phyloP scores from a whole-genome alignment of 2,797 vertebrate species.

The Dermochelys coriacea region DNA sequence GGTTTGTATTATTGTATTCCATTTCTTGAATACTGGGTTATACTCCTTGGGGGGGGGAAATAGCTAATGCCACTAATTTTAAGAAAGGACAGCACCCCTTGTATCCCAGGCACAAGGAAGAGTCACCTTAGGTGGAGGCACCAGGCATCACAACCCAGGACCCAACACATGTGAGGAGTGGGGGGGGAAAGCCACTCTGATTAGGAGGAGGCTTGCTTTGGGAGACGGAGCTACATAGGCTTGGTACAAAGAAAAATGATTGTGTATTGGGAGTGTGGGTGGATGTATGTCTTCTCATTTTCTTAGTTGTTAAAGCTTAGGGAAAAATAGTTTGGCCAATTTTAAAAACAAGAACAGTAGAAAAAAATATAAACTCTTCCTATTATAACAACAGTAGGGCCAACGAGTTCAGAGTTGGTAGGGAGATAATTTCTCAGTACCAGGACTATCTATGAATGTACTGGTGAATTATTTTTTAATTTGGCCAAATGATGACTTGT shows the following conservation, averaged over 20 bases:
- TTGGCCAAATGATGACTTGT: neutral
- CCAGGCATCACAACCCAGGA: no score
- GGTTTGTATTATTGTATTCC: neutral
- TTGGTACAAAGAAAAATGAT: slow-evolving; percentile 12
- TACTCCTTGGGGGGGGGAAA: neutral
- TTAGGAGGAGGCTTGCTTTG: neutral
- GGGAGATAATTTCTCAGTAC: neutral
- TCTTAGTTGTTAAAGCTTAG: neutral
- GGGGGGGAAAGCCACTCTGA: neutral
- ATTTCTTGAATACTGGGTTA: neutral
- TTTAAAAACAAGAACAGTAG: neutral
- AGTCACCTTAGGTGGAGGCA: neutral
- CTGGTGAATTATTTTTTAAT: neutral
- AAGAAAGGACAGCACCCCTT: neutral
- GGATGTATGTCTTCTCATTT: neutral
- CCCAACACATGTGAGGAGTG: no score
- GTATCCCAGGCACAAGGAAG: neutral
- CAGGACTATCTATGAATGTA: neutral
- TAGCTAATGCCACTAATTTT: neutral
- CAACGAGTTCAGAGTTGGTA: neutral
- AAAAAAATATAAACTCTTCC: neutral
- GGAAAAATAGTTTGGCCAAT: neutral
- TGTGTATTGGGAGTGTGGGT: neutral
- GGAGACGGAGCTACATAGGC: neutral
- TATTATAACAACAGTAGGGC: neutral